phyloP scores from a whole-genome alignment of 2,113 vertebrate genomes.

The Elephantulus edwardii region DNA sequence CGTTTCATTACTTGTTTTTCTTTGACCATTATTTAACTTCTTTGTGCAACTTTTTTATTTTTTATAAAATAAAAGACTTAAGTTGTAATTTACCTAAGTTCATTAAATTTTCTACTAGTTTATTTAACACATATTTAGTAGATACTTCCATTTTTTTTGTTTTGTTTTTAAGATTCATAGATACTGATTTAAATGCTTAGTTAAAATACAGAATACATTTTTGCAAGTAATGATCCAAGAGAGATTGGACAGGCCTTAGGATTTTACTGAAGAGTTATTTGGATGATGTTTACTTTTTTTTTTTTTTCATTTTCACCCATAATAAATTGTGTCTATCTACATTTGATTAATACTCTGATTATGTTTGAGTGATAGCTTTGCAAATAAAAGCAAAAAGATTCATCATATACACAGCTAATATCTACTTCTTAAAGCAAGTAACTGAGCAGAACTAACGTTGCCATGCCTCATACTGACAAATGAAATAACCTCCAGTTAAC shows the following conservation, averaged over 20 bases:
- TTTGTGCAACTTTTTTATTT: not conserved
- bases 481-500: constrained; percentile 61
- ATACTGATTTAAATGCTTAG: constrained; percentile 25
- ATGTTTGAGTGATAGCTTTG: constrained; percentile 36
- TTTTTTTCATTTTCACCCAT: constrained; percentile 41
- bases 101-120: constrained; percentile 22
- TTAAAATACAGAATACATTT: constrained; percentile 52
- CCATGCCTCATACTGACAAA: constrained; percentile 60
- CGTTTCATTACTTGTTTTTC: not conserved
- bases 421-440: constrained; percentile 40
- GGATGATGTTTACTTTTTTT: not conserved
- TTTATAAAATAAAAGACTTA: not conserved
- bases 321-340: constrained; percentile 35
- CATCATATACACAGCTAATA: constrained; percentile 8
- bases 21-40: not conserved
- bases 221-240: constrained; percentile 50
- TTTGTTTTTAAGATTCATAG: constrained; percentile 29
- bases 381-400: constrained; percentile 19
- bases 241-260: not conserved
- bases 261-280: constrained; percentile 56
- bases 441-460: constrained; percentile 59
- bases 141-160: constrained; percentile 32
- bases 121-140: constrained; percentile 3
- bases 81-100: not conserved
- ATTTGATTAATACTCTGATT: constrained; percentile 57